A percentile compares a stretch with the other conserved stretches of the same genome.
These are phyloP conservation scores for Megalopta genalis DNA, from an alignment of 1,140 invertebrate species.

Conservation along the genomic window DNA sequence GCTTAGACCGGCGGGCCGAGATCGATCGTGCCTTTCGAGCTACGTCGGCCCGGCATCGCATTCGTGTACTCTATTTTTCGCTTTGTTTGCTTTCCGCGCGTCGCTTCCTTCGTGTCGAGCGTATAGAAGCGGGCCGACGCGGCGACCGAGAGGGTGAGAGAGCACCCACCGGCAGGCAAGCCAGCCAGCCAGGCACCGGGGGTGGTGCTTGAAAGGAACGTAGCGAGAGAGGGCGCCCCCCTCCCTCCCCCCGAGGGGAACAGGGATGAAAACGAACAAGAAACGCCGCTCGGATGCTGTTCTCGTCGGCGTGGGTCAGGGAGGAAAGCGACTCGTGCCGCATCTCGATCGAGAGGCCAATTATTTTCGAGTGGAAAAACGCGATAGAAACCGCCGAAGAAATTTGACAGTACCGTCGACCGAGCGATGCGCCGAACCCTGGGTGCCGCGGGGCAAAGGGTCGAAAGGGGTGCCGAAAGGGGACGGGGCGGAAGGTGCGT, in stretches of 20 bases:
- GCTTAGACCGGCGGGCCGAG: not conserved
- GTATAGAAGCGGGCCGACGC: not conserved
- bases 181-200: too few relatives aligned
- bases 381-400: conserved; percentile 13
- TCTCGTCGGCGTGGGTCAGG: not conserved
- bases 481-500: conserved; percentile 1
- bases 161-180: too few relatives aligned
- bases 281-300: not conserved
- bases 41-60: conserved; percentile 17
- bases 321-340: conserved; percentile 2
- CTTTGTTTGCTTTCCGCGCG: conserved; percentile 20
- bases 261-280: not conserved
- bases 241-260: too few relatives aligned
- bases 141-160: too few relatives aligned
- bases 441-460: too few relatives aligned
- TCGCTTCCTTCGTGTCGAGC: conserved; percentile 5
- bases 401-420: conserved; percentile 10
- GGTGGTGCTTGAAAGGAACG: not conserved
- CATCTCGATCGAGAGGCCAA: conserved; percentile 45
- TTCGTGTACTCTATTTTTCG: conserved; percentile 34
- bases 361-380: conserved; percentile 57
- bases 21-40: conserved; percentile 29
- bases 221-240: not conserved
- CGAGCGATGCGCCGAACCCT: not conserved
- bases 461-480: too few relatives aligned